Evolutionary conservation across 2,797 vertebrate genomes (phyloP).

Genomic region (Amazonetta brasiliensis): DNA sequence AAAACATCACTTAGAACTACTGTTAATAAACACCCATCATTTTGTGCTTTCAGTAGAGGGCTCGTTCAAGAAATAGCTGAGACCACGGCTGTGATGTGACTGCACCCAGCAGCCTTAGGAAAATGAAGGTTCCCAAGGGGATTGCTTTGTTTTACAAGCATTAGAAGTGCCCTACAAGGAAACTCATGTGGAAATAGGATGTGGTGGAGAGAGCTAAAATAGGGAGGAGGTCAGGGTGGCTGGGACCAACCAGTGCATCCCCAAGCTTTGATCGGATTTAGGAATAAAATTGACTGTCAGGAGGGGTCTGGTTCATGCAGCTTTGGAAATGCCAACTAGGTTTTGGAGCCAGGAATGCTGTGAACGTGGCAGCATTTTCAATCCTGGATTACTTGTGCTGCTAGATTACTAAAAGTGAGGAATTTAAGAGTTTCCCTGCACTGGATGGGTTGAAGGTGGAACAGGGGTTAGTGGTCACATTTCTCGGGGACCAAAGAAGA

Average conservation of each 20-base stretch:
- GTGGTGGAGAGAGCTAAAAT: not conserved
- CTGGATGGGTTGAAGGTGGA: not conserved
- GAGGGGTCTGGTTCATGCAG: not conserved
- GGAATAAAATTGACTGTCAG: not conserved
- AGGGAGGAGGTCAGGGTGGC: not conserved
- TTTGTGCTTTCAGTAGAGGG: not conserved
- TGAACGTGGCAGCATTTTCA: not conserved
- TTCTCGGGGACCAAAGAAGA: not conserved
- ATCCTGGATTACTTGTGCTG: not conserved
- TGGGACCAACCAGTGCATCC: not conserved
- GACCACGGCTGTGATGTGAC: not conserved
- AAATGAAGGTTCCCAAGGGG: not conserved
- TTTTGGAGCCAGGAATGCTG: not conserved
- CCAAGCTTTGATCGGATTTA: not conserved
- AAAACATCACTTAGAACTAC: not conserved
- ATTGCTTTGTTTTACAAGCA: not conserved
- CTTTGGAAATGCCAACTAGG: not conserved
- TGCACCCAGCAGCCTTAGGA: not conserved
- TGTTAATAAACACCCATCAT: not conserved
- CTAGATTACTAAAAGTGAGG: not conserved
- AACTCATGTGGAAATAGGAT: not conserved
- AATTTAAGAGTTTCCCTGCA: not conserved
- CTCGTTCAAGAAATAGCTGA: not conserved
- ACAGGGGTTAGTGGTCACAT: not conserved
- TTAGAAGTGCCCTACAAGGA: not conserved